Evolutionary conservation across 2,113 vertebrate genomes (phyloP).

Genomic region (Falco punctatus): DNA sequence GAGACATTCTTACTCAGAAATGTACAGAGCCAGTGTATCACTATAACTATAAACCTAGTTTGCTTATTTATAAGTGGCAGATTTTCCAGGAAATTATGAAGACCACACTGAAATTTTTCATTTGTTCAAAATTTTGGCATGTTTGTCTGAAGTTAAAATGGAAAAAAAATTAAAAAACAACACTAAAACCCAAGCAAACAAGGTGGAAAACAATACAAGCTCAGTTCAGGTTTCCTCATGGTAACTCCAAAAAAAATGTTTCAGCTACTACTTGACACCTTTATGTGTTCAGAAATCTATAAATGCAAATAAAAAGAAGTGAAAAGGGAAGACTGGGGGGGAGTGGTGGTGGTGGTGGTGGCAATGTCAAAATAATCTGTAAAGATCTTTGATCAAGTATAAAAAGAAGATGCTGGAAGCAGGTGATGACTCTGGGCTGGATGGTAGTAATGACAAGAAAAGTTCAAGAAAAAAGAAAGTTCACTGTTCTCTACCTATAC

Average conservation of each 20-base stretch:
- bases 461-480: neutral
- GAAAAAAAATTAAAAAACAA: neutral
- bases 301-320: neutral
- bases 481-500: neutral
- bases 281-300: neutral
- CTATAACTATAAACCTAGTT: neutral
- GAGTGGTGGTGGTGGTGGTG: neutral
- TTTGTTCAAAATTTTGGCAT: neutral
- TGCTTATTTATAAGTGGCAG: neutral
- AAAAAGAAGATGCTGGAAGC: neutral
- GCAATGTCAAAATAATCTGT: neutral
- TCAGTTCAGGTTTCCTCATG: neutral
- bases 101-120: neutral
- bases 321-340: neutral
- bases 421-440: fast-evolving
- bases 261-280: neutral
- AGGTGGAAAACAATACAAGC: neutral
- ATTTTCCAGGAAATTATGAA: neutral
- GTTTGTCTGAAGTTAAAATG: neutral
- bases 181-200: neutral
- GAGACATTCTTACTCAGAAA: neutral
- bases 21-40: neutral
- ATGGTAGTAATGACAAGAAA: neutral
- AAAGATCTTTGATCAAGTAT: neutral
- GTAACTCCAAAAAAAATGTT: neutral